Percentiles rank a stretch among this genome's conserved stretches.
phyloP scores from a whole-genome alignment of 2,888 invertebrate species.

The Erynnis tages region DNA sequence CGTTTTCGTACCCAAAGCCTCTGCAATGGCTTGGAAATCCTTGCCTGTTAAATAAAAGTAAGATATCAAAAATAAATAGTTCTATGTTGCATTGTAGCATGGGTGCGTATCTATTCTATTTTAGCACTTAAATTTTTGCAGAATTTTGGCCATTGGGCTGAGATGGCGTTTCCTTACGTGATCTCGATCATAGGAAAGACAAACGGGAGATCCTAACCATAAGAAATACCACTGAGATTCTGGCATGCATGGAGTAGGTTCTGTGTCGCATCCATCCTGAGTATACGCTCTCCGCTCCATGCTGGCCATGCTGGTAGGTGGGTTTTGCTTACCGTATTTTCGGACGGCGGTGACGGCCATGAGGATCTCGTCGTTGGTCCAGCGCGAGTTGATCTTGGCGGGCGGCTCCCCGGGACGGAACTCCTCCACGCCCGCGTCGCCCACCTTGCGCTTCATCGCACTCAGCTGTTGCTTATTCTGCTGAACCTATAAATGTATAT shows the following conservation, averaged over 20 bases:
- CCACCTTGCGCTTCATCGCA: slow-evolving; percentile 89
- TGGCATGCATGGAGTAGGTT: too few species aligned
- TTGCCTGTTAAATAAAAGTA: slow-evolving; percentile 75
- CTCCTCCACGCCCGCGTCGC: slow-evolving; percentile 82
- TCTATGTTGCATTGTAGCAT: neutral
- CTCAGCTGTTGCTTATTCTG: slow-evolving; percentile 96
- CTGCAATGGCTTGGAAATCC: slow-evolving; percentile 96
- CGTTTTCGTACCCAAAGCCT: slow-evolving; percentile 96
- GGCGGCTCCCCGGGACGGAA: slow-evolving; percentile 83
- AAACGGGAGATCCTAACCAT: too few species aligned
- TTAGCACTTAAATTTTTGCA: too few species aligned
- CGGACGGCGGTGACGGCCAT: slow-evolving; percentile 94
- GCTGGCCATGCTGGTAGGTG: too few species aligned
- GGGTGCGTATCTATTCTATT: too few species aligned
- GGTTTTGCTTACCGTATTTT: slow-evolving; percentile 92
- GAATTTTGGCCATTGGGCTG: too few species aligned
- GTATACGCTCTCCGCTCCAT: too few species aligned
- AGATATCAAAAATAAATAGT: neutral
- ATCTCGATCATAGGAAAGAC: too few species aligned
- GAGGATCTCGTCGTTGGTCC: slow-evolving; percentile 96
- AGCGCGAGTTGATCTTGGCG: slow-evolving; percentile 90
- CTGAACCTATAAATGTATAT: slow-evolving; percentile 86
- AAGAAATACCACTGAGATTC: too few species aligned
- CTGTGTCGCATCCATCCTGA: too few species aligned
- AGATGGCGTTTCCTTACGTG: too few species aligned